These are phyloP conservation scores for Prionailurus viverrinus DNA, from an alignment of 2,113 vertebrate genomes.

Conservation along the genomic window DNA sequence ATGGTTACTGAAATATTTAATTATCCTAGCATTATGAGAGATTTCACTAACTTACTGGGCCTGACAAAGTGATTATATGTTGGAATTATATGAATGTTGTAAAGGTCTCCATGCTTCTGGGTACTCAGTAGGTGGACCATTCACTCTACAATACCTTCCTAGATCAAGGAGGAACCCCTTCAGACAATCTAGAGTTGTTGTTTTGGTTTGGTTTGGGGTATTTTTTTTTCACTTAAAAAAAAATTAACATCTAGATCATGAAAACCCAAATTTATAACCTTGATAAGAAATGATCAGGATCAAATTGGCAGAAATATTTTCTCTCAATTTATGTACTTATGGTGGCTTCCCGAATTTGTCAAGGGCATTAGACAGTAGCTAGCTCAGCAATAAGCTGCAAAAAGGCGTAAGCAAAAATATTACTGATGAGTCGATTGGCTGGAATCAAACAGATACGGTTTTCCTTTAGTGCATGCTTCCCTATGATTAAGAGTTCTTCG, in stretches of 20 bases:
- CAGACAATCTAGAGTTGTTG: background rate
- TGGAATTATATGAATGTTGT: background rate
- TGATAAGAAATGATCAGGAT: conserved; percentile 53
- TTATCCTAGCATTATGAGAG: background rate
- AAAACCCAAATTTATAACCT: conserved; percentile 42
- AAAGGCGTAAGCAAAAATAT: conserved; percentile 42
- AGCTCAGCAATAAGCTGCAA: conserved; percentile 13
- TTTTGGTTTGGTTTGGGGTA: background rate
- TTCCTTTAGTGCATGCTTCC: background rate
- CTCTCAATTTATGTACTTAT: conserved; percentile 29
- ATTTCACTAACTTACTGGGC: background rate
- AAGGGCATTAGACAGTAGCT: conserved; percentile 41
- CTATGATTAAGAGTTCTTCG: conserved; percentile 45
- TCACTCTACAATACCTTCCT: background rate
- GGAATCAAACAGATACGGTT: background rate
- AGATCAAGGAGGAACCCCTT: background rate
- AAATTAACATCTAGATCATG: background rate
- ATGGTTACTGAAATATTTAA: conserved; percentile 22
- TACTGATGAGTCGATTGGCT: background rate
- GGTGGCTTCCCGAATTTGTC: conserved; percentile 46
- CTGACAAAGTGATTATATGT: background rate
- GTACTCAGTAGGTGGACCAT: background rate
- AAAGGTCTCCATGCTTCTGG: background rate
- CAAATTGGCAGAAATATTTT: conserved; percentile 40
- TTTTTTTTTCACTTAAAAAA: background rate